These are phyloP conservation scores for Caretta caretta DNA, from an alignment of 2,113 vertebrate genomes.

Conservation along the genomic window DNA sequence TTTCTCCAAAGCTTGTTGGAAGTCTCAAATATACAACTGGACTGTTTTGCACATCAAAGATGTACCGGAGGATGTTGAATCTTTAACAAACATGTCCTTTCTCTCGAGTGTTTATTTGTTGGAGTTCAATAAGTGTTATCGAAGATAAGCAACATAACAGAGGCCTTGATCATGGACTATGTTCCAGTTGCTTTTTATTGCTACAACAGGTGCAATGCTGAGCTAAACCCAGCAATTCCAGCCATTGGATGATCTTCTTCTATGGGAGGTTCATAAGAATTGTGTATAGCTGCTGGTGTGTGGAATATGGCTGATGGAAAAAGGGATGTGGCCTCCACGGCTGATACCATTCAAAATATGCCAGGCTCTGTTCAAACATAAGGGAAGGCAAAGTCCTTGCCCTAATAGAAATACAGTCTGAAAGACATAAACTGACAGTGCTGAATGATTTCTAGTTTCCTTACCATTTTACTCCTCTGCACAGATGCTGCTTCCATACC, in stretches of 20 bases:
- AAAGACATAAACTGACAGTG: background rate
- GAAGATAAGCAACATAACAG: background rate
- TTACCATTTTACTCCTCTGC: background rate
- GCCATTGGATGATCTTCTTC: background rate
- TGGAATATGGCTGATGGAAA: background rate
- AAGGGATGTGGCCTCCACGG: background rate
- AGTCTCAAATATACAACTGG: background rate
- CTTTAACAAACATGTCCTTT: background rate
- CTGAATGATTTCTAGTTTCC: background rate
- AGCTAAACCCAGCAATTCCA: background rate
- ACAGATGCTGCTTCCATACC: background rate
- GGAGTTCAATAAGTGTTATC: background rate
- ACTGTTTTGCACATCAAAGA: constrained; percentile 3
- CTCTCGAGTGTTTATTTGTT: background rate
- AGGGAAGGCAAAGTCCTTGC: background rate
- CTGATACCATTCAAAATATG: background rate
- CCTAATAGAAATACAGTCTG: background rate
- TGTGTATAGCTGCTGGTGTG: background rate
- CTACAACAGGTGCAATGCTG: background rate
- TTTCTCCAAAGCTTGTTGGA: background rate
- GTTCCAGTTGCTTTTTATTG: background rate
- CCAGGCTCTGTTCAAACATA: background rate
- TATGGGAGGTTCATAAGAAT: background rate
- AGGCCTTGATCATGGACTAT: background rate
- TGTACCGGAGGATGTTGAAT: background rate